phyloP scores from a whole-genome alignment of 2,113 vertebrate species.

The Lepus timidus region DNA sequence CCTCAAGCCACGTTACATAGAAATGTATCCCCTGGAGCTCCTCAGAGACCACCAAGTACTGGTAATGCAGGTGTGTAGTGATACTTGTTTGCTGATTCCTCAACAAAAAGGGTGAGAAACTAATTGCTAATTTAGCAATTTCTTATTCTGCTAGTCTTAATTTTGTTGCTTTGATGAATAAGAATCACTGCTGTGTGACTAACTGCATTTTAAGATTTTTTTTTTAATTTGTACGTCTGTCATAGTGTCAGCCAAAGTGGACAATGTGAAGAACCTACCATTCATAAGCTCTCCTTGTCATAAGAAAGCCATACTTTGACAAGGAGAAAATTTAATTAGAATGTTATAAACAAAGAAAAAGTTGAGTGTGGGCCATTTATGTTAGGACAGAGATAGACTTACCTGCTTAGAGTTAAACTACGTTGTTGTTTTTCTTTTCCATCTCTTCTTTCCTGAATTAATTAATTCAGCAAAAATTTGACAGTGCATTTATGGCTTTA shows the following conservation, averaged over 20 bases:
- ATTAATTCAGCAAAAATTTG: neutral
- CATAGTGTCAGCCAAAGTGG: neutral
- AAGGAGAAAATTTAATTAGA: neutral
- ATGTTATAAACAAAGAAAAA: neutral
- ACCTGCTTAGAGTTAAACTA: neutral
- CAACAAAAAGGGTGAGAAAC: neutral
- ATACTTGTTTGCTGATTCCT: neutral
- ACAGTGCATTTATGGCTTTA: neutral
- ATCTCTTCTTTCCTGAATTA: neutral
- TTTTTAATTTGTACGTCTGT: neutral
- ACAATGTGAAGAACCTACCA: neutral
- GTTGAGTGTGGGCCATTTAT: neutral
- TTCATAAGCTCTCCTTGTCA: neutral
- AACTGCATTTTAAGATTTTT: neutral
- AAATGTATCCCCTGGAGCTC: conserved; percentile 93
- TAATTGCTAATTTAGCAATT: neutral
- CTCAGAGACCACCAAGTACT: conserved; percentile 95
- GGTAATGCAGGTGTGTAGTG: conserved; percentile 91
- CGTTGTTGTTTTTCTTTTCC: no score
- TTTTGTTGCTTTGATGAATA: neutral
- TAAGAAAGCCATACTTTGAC: neutral
- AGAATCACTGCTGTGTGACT: neutral
- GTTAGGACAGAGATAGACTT: neutral
- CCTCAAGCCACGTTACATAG: conserved; percentile 94
- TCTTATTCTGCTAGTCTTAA: neutral